Evolutionary conservation across 2,888 invertebrate genomes (phyloP), one percentile per base, ranked within the genome.

Genomic region (Amphiduros pacificus): DNA sequence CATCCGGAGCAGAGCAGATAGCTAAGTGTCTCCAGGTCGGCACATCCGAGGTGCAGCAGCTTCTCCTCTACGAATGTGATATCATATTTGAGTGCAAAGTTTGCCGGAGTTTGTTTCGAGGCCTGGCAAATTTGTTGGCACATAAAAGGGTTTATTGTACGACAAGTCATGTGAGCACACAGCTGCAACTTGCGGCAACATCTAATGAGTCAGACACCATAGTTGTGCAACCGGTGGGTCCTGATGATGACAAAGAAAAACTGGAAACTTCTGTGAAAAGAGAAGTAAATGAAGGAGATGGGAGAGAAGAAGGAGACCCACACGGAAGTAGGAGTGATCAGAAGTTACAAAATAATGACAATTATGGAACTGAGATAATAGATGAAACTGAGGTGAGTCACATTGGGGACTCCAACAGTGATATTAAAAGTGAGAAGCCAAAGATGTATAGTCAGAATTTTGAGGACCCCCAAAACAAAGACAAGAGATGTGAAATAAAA

Each of bases 111-210:
- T 22, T 44, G 6, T 44, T 44, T 22, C 44, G 44, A 44, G 44
- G 44, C 20, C n/a, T 44, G 44, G 20, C 44, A 9, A 44, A 44
- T 44, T 22, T 44, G 20, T 20, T 44, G 20, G 44, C 44, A 20
- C 44, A 44, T 22, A 44, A 44, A 17, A 44, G 44, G n/a, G 44
- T 22, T 5, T 44, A 44, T 17, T 44, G 44, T 17, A 44, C 22
- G n/a, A 44, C 41, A 9, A 41, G 22, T 5, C 36, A 41, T 40
- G 41, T 55, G 36, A 41, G 41, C 32, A 68, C 49, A 44, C 62
- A 20, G 62, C 61, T 5, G 51, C 50, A 50, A 28, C 53, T 58
- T 17, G 53, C 65, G 29, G 49, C 87, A 69, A 89, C 87, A 9
- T 84, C 88, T 48, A 79, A 63, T 51, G 66, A 69, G 6, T 68